Evolutionary conservation across 2,888 invertebrate genomes (phyloP).

Genomic region (Scaptomyza tumidula): DNA sequence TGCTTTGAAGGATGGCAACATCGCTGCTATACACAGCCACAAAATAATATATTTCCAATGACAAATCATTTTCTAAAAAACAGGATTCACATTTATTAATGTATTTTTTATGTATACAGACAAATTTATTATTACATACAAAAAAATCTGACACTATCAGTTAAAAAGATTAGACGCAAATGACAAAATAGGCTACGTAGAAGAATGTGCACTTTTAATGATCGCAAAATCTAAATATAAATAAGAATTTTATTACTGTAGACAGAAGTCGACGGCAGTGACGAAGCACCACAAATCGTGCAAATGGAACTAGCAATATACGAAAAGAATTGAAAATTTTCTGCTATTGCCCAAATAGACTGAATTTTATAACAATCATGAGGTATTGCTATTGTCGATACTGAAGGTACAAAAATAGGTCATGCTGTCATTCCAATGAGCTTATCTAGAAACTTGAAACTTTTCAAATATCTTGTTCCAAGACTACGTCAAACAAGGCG

Average conservation of each 20-base stretch:
- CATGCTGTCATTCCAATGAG: too few species aligned
- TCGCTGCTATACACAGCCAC: slow-evolving; percentile 12
- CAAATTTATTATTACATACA: neutral
- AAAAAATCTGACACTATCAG: slow-evolving; percentile 7
- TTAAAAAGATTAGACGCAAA: slow-evolving; percentile 3
- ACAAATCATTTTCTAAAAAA: slow-evolving; percentile 26
- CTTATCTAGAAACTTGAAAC: too few species aligned
- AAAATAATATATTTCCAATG: slow-evolving; percentile 11
- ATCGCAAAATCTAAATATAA: slow-evolving; percentile 38
- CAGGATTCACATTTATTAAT: slow-evolving; percentile 2
- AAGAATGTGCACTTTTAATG: slow-evolving; percentile 9
- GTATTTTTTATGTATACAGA: neutral
- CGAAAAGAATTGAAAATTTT: too few species aligned
- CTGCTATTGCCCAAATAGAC: too few species aligned
- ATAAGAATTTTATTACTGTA: neutral
- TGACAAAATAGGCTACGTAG: slow-evolving; percentile 7
- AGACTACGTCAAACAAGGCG: too few species aligned
- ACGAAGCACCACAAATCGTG: too few species aligned
- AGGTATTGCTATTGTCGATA: too few species aligned
- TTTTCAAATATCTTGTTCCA: too few species aligned
- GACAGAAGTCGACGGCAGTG: neutral
- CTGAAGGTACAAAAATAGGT: too few species aligned
- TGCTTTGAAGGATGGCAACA: neutral
- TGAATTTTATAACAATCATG: too few species aligned
- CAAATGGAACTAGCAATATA: too few species aligned